phyloP scores from a whole-genome alignment of 2,888 invertebrate genomes.

The Drosophila rellima region DNA sequence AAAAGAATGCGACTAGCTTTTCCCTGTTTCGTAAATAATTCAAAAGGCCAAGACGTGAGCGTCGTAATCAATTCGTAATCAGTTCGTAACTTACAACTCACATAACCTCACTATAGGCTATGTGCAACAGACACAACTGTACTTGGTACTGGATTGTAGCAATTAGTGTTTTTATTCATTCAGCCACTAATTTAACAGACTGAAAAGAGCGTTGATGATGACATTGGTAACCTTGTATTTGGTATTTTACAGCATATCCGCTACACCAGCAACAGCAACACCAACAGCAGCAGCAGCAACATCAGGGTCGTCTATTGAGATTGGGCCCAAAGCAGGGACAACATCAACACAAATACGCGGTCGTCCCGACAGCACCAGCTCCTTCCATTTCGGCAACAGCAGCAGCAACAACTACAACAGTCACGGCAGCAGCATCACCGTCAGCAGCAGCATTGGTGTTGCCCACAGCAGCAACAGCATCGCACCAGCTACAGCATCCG shows the following conservation, averaged over 20 bases:
- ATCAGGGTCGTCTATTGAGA: conserved; percentile 48
- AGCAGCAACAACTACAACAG: conserved; percentile 53
- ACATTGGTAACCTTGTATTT: conserved; percentile 19
- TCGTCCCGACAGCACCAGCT: conserved; percentile 31
- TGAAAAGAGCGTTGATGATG: conserved; percentile 16
- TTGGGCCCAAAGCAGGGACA: conserved; percentile 50
- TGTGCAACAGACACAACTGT: conserved; percentile 10
- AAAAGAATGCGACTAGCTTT: too few species aligned
- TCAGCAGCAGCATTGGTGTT: conserved; percentile 42
- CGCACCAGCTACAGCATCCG: conserved; percentile 47
- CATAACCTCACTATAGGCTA: not conserved
- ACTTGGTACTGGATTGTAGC: conserved; percentile 4
- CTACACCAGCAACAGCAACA: conserved; percentile 56
- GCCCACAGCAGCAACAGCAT: conserved; percentile 42
- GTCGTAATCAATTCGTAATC: too few species aligned
- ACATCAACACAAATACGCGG: conserved; percentile 52
- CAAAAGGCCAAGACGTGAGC: too few species aligned
- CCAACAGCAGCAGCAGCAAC: conserved; percentile 43
- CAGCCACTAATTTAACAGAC: conserved; percentile 31
- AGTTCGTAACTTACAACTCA: not conserved
- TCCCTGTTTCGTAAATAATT: too few species aligned
- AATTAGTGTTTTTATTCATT: conserved; percentile 39
- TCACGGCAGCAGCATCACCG: conserved; percentile 41
- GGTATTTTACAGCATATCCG: conserved; percentile 66
- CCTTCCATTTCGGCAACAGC: conserved; percentile 40